Base-by-base conservation (phyloP, 2,888 invertebrate species). In the Disparrhopalites patrizii region DNA sequence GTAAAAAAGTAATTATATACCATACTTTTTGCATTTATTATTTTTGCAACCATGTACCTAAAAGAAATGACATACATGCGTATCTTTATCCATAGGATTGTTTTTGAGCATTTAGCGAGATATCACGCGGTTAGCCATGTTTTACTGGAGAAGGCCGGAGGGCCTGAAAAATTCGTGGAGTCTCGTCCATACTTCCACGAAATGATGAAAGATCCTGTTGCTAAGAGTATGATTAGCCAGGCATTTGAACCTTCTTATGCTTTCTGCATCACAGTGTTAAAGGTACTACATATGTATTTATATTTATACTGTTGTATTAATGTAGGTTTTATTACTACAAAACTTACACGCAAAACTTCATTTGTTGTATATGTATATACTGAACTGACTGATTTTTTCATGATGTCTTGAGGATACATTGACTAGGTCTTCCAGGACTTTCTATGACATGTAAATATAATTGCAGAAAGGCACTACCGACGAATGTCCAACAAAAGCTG, bases 81-180 rank as follows among this genome's bases (percentile, higher is more conserved):
- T n/a, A n/a, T n/a, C n/a, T n/a, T n/a, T n/a, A n/a, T n/a, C n/a
- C 13, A 7, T 33, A 63, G 63, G 18, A 10, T 55, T 5, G 63
- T 63, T n/a, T 25, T 65, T 3, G 10, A 57, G 20, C 20, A 57
- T 25, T 38, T 65, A 2, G 65, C 65, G n/a, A 47, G 47, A 27
- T 52, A 58, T 15, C 65, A 65, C 20, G 47, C 31, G 5, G 38
- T 51, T 1, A 25, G 51, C n/a, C 23, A 58, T 38, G 31, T 30
- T 33, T 18, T 65, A 33, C 50, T 65, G 18, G 5, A 30, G 18
- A 27, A 57, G 4, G 58, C 25, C 3, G 57, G 57, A 28, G 54
- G 55, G 3, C n/a, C 8, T 7, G 28, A 43, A 31, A 23, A 15
- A 10, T 65, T 57, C 20, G 5, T 65, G 18, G 31, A 65, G 31